Percentiles rank a stretch among this genome's conserved stretches.
These are phyloP conservation scores for Latrodectus geometricus DNA, from an alignment of 1,140 invertebrate species.

Conservation along the genomic window DNA sequence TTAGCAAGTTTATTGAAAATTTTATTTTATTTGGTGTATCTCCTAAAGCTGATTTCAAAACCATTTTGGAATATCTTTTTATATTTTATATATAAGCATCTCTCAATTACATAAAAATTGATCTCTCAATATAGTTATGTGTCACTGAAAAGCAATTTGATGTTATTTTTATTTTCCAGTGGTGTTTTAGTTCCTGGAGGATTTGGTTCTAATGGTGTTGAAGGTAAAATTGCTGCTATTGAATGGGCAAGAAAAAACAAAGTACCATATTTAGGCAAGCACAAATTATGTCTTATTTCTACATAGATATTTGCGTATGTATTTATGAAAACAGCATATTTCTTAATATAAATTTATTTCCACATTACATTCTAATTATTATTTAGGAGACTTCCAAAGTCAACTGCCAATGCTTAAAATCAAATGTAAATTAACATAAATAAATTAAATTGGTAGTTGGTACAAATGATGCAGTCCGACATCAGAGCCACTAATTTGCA, in stretches of 20 bases:
- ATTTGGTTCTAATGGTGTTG: constrained; percentile 94
- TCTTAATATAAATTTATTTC: not conserved
- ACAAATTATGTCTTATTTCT: not conserved
- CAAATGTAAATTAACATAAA: no score
- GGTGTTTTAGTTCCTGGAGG: constrained; percentile 97
- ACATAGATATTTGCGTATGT: not conserved
- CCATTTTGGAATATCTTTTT: not conserved
- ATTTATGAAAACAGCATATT: not conserved
- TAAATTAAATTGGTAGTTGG: no score
- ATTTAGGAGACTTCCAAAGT: no score
- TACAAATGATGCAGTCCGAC: no score
- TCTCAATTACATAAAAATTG: not conserved
- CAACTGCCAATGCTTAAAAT: no score
- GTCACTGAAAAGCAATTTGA: constrained; percentile 6
- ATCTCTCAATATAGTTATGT: not conserved
- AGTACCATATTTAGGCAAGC: constrained; percentile 85
- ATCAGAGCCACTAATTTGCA: no score
- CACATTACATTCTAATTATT: no score
- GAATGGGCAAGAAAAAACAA: constrained; percentile 91
- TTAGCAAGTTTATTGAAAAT: no score
- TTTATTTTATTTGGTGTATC: no score
- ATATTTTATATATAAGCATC: not conserved
- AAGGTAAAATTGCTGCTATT: constrained; percentile 95
- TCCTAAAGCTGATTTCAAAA: no score
- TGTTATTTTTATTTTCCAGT: constrained; percentile 71